These are phyloP conservation scores for Mungos mungo DNA, from an alignment of 2,113 vertebrate species.

Conservation along the genomic window DNA sequence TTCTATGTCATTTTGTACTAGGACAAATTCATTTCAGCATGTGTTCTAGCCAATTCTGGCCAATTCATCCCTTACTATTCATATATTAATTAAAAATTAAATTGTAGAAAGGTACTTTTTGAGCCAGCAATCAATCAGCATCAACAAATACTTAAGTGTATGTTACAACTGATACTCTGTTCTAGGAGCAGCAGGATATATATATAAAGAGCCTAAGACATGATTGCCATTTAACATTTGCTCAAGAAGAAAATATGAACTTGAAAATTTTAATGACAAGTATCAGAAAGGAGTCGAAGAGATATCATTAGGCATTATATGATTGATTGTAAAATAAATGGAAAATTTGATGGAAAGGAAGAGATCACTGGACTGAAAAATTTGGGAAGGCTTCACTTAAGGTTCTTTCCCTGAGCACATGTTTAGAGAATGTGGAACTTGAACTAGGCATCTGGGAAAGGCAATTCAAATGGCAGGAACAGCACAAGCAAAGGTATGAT, in stretches of 20 bases:
- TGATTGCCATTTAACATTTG: background rate
- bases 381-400: background rate
- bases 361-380: background rate
- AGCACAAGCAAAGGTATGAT: background rate
- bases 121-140: background rate
- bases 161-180: background rate
- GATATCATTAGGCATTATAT: background rate
- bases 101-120: background rate
- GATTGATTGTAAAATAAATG: conserved; percentile 6
- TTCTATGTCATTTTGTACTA: background rate
- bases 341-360: background rate
- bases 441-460: background rate
- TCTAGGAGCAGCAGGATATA: background rate
- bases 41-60: background rate
- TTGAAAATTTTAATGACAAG: conserved; percentile 26
- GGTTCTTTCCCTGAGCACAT: background rate
- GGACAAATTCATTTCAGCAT: background rate
- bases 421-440: background rate
- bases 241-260: conserved; percentile 30
- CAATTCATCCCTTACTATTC: background rate
- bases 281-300: background rate
- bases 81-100: background rate
- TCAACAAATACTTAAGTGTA: background rate
- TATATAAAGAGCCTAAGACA: background rate
- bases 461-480: background rate